A percentile compares a stretch with the other conserved stretches of the same genome.
phyloP scores from a whole-genome alignment of 2,888 invertebrate genomes.

The Elysia crispata region DNA sequence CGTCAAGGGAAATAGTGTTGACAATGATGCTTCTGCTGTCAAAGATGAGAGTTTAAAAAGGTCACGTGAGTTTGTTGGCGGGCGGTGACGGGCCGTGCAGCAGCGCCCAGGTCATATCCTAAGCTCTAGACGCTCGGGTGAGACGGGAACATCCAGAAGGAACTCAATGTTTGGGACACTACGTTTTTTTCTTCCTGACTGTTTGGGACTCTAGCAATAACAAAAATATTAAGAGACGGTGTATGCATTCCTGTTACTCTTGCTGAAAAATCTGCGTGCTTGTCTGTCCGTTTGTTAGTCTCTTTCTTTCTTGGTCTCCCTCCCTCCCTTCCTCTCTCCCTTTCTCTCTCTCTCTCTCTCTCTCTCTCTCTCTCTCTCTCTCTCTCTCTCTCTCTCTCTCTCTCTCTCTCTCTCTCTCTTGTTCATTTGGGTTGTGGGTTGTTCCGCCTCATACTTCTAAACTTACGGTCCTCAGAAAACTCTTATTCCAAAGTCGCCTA shows the following conservation, averaged over 20 bases:
- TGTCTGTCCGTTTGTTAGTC: no score
- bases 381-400: slow-evolving; percentile 38
- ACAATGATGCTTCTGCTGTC: no score
- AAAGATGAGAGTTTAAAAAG: no score
- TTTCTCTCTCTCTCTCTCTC: slow-evolving; percentile 33
- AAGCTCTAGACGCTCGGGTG: no score
- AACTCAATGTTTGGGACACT: no score
- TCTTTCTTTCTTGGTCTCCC: neutral
- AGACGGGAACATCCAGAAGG: no score
- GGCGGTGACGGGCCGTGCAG: neutral
- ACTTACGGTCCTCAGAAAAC: neutral
- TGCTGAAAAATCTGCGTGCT: neutral
- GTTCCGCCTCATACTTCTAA: no score
- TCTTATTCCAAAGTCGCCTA: neutral
- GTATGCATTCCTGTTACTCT: no score
- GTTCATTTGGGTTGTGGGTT: neutral
- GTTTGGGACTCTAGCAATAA: no score
- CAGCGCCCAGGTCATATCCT: neutral
- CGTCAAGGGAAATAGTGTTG: no score
- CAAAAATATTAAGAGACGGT: no score
- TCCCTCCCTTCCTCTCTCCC: slow-evolving; percentile 5
- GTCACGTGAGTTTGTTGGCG: neutral
- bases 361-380: slow-evolving; percentile 37
- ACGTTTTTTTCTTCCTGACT: no score
- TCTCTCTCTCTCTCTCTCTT: neutral